Evolutionary conservation across 1,140 invertebrate species (phyloP).

Genomic region (Pogonus chalceus): DNA sequence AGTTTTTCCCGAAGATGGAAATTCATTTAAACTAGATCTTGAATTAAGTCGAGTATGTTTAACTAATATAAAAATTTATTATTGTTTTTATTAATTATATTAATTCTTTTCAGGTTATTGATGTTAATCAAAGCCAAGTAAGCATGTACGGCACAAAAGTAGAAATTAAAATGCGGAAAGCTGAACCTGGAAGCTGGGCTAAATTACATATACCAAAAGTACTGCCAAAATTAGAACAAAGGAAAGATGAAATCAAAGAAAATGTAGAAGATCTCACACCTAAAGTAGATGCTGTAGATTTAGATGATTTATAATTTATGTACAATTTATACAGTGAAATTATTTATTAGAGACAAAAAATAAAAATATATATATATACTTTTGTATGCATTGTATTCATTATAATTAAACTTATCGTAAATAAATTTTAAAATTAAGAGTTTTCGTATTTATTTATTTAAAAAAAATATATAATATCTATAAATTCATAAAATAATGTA

Average conservation of each 20-base stretch:
- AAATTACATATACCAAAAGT: slow-evolving; percentile 55
- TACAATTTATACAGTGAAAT: no score
- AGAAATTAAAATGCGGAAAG: slow-evolving; percentile 88
- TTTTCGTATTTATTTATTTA: no score
- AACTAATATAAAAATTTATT: slow-evolving; percentile 5
- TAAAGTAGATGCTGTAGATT: slow-evolving; percentile 28
- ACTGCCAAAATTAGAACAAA: slow-evolving; percentile 6
- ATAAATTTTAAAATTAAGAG: no score
- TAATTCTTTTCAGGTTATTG: slow-evolving; percentile 49
- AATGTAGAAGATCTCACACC: slow-evolving; percentile 13
- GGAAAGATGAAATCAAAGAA: slow-evolving; percentile 11
- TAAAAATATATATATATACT: no score
- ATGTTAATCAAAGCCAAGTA: slow-evolving; percentile 57
- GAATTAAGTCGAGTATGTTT: slow-evolving; percentile 74
- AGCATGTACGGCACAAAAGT: slow-evolving; percentile 87
- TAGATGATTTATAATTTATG: slow-evolving; percentile 27
- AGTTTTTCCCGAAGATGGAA: slow-evolving; percentile 67
- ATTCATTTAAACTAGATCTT: slow-evolving; percentile 68
- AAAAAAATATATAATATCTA: no score
- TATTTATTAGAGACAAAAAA: no score
- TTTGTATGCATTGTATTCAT: no score
- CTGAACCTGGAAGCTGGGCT: slow-evolving; percentile 70
- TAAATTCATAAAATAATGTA: no score
- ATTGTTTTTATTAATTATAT: slow-evolving; percentile 6
- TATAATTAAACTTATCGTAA: no score